Conservation (phyloP, 1,140 invertebrate genomes). For the Drosophila bipectinata region DNA sequence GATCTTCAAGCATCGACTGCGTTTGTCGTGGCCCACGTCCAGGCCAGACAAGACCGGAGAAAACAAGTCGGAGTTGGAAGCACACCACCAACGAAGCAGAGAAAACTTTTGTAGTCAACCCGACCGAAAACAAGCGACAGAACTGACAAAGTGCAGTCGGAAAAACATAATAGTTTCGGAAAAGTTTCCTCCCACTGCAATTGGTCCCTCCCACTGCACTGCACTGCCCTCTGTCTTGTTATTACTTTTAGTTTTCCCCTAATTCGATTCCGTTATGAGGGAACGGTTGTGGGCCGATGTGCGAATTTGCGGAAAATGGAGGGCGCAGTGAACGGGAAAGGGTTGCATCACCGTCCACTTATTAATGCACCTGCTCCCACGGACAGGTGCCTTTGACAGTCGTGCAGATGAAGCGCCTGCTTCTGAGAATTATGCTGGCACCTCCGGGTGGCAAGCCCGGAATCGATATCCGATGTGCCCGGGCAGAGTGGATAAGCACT, state of each 20-base stretch:
- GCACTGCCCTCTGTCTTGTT: neutral
- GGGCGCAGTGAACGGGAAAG: conserved; percentile 34
- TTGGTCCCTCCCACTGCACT: neutral
- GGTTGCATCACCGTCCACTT: neutral
- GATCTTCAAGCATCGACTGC: conserved; percentile 18
- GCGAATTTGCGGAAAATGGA: conserved; percentile 40
- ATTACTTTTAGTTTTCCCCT: conserved; percentile 12
- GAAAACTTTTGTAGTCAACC: conserved; percentile 50
- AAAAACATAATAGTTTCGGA: conserved; percentile 22
- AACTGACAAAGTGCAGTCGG: conserved; percentile 72
- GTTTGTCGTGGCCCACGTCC: conserved; percentile 34
- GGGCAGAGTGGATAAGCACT: conserved; percentile 16
- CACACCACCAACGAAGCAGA: conserved; percentile 2
- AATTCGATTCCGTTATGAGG: conserved; percentile 37
- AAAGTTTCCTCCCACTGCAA: conserved; percentile 20
- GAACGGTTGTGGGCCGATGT: neutral
- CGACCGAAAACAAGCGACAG: conserved; percentile 59
- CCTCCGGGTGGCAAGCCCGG: neutral
- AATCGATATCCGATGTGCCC: conserved; percentile 1
- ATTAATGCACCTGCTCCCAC: conserved; percentile 25
- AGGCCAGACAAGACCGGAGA: conserved; percentile 11
- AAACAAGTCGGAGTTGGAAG: neutral
- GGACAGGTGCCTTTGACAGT: conserved; percentile 31
- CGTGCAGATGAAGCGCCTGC: conserved; percentile 12
- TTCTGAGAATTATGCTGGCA: conserved; percentile 1